Conservation (phyloP, 2,888 invertebrate species). For the Eledona agricola region DNA sequence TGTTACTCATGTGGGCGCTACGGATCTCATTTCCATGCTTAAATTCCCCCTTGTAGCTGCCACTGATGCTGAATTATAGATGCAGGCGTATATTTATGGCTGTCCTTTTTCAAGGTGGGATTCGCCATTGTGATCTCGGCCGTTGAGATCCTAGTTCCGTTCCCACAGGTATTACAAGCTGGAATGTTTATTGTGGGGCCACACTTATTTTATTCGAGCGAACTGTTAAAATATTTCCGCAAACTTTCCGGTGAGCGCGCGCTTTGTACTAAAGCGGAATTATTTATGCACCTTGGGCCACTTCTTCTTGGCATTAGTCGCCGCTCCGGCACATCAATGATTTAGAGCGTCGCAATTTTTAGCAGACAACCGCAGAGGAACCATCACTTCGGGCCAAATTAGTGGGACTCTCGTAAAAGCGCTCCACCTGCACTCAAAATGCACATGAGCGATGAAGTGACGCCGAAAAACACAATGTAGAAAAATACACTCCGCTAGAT, state of each 20-base stretch:
- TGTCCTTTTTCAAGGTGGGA: slow-evolving; percentile 55
- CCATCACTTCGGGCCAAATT: neutral
- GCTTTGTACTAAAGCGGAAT: slow-evolving; percentile 36
- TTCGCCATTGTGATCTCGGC: slow-evolving; percentile 49
- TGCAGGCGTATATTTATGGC: slow-evolving; percentile 55
- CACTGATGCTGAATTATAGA: slow-evolving; percentile 58
- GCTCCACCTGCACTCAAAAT: slow-evolving; percentile 49
- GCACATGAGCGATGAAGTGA: slow-evolving; percentile 46
- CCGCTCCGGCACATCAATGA: slow-evolving; percentile 10
- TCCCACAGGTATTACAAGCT: slow-evolving; percentile 45
- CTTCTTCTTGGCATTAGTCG: slow-evolving; percentile 32
- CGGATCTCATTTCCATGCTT: slow-evolving; percentile 56
- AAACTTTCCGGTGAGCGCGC: slow-evolving; percentile 26
- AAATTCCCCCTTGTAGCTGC: slow-evolving; percentile 51
- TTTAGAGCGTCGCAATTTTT: slow-evolving; percentile 14
- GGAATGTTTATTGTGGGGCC: slow-evolving; percentile 42
- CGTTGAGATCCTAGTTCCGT: slow-evolving; percentile 40
- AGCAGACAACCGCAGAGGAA: too few species aligned
- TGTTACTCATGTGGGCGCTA: slow-evolving; percentile 56
- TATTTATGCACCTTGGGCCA: slow-evolving; percentile 41
- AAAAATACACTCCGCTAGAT: slow-evolving; percentile 49
- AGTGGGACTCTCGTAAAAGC: neutral
- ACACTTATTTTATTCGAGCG: slow-evolving; percentile 34
- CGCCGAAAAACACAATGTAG: slow-evolving; percentile 45
- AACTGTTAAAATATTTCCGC: slow-evolving; percentile 38